Percentiles rank a stretch among this genome's conserved stretches.
Evolutionary conservation across 2,797 vertebrate genomes (phyloP).

Genomic region (Propithecus perrieri): DNA sequence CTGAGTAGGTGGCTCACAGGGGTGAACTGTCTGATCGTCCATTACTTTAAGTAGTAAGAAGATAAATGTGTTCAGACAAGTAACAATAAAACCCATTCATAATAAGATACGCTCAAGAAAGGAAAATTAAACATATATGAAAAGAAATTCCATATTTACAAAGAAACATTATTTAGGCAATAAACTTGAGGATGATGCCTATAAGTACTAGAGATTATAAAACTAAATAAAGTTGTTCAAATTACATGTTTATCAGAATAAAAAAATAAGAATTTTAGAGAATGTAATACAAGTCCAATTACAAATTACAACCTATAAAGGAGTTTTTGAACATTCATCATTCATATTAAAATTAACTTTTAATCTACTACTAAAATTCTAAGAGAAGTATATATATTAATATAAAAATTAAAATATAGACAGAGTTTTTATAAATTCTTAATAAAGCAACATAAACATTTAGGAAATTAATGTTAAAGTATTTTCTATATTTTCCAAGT

Average conservation of each 20-base stretch:
- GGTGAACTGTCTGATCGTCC: slow-evolving; percentile 93
- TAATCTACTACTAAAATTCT: neutral
- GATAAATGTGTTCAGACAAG: slow-evolving; percentile 54
- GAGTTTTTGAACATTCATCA: neutral
- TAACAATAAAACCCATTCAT: slow-evolving; percentile 33
- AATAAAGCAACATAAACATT: neutral
- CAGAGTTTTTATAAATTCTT: neutral
- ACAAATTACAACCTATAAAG: neutral
- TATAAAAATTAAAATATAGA: neutral
- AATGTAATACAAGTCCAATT: neutral
- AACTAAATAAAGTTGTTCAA: slow-evolving; percentile 10
- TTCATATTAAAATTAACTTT: neutral
- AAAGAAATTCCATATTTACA: slow-evolving; percentile 32
- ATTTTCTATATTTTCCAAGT: slow-evolving; percentile 3
- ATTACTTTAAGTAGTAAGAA: slow-evolving; percentile 88
- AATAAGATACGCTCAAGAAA: slow-evolving; percentile 9
- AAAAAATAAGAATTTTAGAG: slow-evolving; percentile 30
- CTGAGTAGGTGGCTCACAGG: slow-evolving; percentile 89
- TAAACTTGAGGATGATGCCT: neutral
- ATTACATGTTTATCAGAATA: neutral
- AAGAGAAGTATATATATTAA: neutral
- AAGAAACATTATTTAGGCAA: neutral
- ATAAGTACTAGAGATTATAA: neutral
- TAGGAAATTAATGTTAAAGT: neutral
- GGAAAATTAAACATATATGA: neutral